A percentile compares a stretch with the other conserved stretches of the same genome.
These are phyloP conservation scores for Pyxicephalus adspersus DNA, from an alignment of 2,113 vertebrate species.

Conservation along the genomic window DNA sequence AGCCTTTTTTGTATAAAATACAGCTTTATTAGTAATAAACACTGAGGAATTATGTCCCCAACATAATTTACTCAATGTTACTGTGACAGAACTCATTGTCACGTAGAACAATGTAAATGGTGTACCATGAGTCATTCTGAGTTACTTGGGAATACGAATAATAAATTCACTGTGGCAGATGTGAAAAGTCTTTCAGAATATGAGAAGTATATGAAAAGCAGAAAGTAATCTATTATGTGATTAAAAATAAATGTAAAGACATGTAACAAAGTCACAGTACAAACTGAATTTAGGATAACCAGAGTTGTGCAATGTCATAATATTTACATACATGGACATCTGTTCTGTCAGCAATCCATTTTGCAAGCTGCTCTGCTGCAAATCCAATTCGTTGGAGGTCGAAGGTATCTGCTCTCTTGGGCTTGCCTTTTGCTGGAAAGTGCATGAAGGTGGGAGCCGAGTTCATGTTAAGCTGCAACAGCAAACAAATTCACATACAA, in stretches of 20 bases:
- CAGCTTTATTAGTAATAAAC: background rate
- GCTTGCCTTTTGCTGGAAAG: slow-evolving; percentile 97
- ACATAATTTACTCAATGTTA: background rate
- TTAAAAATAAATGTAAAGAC: slow-evolving; percentile 6
- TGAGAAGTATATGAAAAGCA: background rate
- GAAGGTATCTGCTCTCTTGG: slow-evolving; percentile 93
- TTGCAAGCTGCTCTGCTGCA: slow-evolving; percentile 95
- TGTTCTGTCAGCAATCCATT: slow-evolving; percentile 98
- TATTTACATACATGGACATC: slow-evolving; percentile 89
- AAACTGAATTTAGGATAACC: background rate
- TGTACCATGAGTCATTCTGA: background rate
- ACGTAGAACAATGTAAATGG: background rate
- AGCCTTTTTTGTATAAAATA: background rate
- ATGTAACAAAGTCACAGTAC: background rate
- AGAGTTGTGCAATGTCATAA: slow-evolving; percentile 12
- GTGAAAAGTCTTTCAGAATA: background rate
- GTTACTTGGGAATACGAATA: background rate
- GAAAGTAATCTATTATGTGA: background rate
- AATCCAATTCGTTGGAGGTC: slow-evolving; percentile 97
- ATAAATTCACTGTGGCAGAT: slow-evolving; percentile 13
- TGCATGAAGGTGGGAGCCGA: slow-evolving; percentile 99
- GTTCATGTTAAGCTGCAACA: slow-evolving; percentile 94
- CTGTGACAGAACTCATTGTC: background rate
- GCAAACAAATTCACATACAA: background rate
- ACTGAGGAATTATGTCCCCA: background rate